Evolutionary conservation across 2,113 vertebrate species (phyloP).

Genomic region (Ameiurus melas): DNA sequence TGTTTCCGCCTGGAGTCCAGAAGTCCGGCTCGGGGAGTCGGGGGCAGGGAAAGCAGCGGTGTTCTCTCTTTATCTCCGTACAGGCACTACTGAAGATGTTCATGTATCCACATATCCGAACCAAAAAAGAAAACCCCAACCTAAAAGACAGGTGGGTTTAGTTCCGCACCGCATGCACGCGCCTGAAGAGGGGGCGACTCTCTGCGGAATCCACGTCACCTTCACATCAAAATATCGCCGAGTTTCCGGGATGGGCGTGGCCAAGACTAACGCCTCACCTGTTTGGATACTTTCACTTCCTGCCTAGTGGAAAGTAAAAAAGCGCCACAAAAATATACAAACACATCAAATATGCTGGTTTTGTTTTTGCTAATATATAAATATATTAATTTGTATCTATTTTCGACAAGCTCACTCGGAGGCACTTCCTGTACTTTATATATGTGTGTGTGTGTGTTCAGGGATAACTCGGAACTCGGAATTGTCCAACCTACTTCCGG

Average conservation of each 20-base stretch:
- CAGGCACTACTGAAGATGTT: background rate
- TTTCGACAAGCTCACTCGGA: background rate
- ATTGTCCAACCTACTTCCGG: background rate
- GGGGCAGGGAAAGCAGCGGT: background rate
- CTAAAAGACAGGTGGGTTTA: background rate
- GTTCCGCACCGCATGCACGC: background rate
- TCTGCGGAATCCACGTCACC: slow-evolving; percentile 72
- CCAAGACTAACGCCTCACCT: slow-evolving; percentile 48
- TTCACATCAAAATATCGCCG: slow-evolving; percentile 65
- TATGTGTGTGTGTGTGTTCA: background rate
- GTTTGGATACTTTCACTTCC: background rate
- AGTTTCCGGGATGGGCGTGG: slow-evolving; percentile 72
- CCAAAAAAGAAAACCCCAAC: too few relatives aligned
- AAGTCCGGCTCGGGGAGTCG: slow-evolving; percentile 40
- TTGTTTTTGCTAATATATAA: too few relatives aligned
- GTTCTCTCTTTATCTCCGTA: slow-evolving; percentile 22
- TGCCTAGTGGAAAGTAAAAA: background rate
- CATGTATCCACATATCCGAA: slow-evolving; percentile 21
- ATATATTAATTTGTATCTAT: background rate
- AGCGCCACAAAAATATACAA: background rate
- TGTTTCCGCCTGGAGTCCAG: slow-evolving; percentile 28
- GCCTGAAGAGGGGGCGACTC: background rate
- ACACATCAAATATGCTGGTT: background rate
- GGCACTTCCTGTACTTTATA: background rate
- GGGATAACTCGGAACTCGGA: background rate